phyloP scores from a whole-genome alignment of 2,797 vertebrate genomes.

The Macropus fuliginosus region DNA sequence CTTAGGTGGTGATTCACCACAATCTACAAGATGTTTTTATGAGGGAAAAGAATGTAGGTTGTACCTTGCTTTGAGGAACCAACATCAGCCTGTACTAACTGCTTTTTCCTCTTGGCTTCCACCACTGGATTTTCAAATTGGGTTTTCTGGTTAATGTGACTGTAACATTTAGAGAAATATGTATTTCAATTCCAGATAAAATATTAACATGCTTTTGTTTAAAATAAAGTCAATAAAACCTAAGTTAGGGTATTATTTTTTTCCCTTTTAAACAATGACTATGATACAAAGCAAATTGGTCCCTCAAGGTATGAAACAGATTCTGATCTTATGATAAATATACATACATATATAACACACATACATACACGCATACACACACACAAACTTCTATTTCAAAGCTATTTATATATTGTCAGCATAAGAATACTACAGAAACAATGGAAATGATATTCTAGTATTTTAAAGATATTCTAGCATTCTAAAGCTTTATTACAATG shows the following conservation, averaged over 20 bases:
- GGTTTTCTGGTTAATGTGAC: constrained; percentile 99
- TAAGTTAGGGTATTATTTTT: background rate
- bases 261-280: background rate
- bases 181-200: constrained; percentile 66
- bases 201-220: constrained; percentile 43
- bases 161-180: constrained; percentile 80
- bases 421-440: constrained; percentile 9
- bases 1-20: background rate
- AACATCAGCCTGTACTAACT: constrained; percentile 83
- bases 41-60: constrained; percentile 3
- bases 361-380: background rate
- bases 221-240: background rate
- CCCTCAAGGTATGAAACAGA: background rate
- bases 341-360: background rate
- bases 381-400: background rate
- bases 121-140: constrained; percentile 99
- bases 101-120: constrained; percentile 95
- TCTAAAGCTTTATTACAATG: background rate
- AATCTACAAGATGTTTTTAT: constrained; percentile 11
- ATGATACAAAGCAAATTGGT: background rate
- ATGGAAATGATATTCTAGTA: background rate
- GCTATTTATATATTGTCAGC: background rate
- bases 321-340: background rate
- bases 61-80: constrained; percentile 85
- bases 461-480: constrained; percentile 5